Evolutionary conservation across 2,797 vertebrate species (phyloP), one percentile per base, ranked within the genome.

Genomic region (Xerus rutilus): DNA sequence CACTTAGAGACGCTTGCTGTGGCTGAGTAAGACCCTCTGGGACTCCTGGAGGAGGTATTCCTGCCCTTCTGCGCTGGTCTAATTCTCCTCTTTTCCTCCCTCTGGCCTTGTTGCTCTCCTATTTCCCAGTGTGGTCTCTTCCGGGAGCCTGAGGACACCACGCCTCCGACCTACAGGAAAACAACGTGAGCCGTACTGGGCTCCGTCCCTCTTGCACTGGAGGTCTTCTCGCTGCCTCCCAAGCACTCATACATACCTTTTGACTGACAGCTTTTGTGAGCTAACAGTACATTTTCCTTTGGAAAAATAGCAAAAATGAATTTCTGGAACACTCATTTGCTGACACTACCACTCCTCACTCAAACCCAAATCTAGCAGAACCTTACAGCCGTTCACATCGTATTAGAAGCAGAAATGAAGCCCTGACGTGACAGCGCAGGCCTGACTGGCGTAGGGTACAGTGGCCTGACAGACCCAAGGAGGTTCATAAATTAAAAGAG

Each of bases 401-500:
- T 14, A 21, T 6, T 0, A 17, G 47, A n/a, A 52, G 52, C 49
- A 69, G 67, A 79, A 74, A 85, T 6, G 52, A 93, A 77, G 77
- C 65, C 47, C 59, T 5, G 32, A 14, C 3, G 35, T 15, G 28
- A 83, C 5, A 7, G 3, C 3, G 30, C 12, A n/a, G 86, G 91
- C 28, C 64, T 92, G 1, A 6, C 62, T 52, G 76, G 57, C 78
- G 65, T 57, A 4, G 10, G 23, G 23, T 23, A 49, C 49, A 85
- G 72, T 81, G 0, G 1, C 25, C 2, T 11, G 65, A 67, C 39
- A 82, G 59, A 84, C 3, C 30, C 21, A 28, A 69, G 62, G 59
- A 67, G 69, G 49, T 57, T 86, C 76, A 47, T 91, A 94, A 97
- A 96, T 94, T 97, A 91, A 95, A 94, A 94, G 72, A 89, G 59